Base-by-base conservation (phyloP, 2,113 vertebrate genomes). In the Paracanthobrama guichenoti region DNA sequence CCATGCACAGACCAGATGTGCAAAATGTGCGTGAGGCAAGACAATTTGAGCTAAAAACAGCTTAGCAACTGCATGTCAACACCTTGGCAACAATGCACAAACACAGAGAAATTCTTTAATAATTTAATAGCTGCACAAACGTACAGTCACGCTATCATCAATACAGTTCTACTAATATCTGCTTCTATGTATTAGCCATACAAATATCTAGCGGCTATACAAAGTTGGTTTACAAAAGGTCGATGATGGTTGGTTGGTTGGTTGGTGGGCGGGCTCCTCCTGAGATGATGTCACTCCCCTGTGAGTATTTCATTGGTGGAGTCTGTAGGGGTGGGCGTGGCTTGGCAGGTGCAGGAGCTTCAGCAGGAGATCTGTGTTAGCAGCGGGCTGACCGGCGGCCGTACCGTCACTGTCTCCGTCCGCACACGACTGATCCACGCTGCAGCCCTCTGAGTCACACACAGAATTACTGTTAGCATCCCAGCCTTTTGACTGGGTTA, bases 311-410 rank as follows among this genome's bases (percentile, higher is more conserved):
- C 76, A 89, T 77, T 89, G 87, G 85, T 88, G 86, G 66, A 76
- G 46, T 75, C 85, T 86, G 71, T 66, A 81, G 12, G 86, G 75
- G 55, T 85, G 86, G 42, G 64, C 62, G 22, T 85, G 73, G 62
- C 78, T 88, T 31, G 79, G 81, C 75, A 86, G 60, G n/a, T 86
- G 88, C 31, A 89, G 88, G 14, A 89, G 87, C 71, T 88, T 89
- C 64, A 88, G 62, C 4, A 89, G 80, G 6, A 89, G 62, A 64
- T 88, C 85, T 71, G 81, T 80, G 73, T 74, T 72, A 14, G 22
- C 84, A 76, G 53, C 76, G 22, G 84, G 59, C 55, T 76, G 79
- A 42, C 24, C 60, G 20, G 64, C 26, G 18, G 75, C 9, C 6
- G 75, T 4, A 18, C 50, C 35, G 0, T 88, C 90, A 1, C 69